A percentile compares a stretch with the other conserved stretches of the same genome.
phyloP scores from a whole-genome alignment of 1,140 invertebrate species.

The Drosophila pruinosa region DNA sequence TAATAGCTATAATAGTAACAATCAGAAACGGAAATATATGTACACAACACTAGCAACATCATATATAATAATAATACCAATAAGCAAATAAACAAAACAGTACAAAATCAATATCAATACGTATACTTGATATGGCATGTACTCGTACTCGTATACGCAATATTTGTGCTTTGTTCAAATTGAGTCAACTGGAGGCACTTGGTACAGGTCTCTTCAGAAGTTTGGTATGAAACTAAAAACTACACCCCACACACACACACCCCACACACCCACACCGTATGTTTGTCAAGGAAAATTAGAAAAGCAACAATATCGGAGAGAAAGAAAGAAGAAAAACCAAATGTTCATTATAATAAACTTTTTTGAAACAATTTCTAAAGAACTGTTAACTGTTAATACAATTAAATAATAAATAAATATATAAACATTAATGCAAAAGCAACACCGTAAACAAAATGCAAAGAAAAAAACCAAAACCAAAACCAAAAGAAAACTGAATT shows the following conservation, averaged over 20 bases:
- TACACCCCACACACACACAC: conserved; percentile 5
- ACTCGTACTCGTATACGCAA: neutral
- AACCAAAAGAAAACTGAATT: conserved; percentile 9
- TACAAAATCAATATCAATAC: conserved; percentile 21
- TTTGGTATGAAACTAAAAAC: conserved; percentile 13
- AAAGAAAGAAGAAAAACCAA: conserved; percentile 34
- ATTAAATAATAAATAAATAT: conserved; percentile 49
- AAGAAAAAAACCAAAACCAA: neutral
- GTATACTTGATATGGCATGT: neutral
- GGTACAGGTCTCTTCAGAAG: conserved; percentile 17
- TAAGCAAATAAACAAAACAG: conserved; percentile 9
- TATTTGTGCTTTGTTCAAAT: too few species aligned
- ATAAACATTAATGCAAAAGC: conserved; percentile 11
- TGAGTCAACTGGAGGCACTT: neutral
- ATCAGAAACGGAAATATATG: conserved; percentile 7
- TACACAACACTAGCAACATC: conserved; percentile 28
- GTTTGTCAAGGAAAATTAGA: conserved; percentile 46
- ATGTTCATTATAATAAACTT: conserved; percentile 44
- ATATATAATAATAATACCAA: conserved; percentile 6
- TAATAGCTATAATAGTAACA: conserved; percentile 8
- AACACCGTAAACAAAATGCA: conserved; percentile 14
- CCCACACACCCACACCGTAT: conserved; percentile 30
- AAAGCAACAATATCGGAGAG: conserved; percentile 37
- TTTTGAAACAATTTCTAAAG: conserved; percentile 64
- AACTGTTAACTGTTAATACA: conserved; percentile 74